Base-by-base conservation (phyloP, 2,888 invertebrate genomes). In the Pyrrhosoma nymphula region DNA sequence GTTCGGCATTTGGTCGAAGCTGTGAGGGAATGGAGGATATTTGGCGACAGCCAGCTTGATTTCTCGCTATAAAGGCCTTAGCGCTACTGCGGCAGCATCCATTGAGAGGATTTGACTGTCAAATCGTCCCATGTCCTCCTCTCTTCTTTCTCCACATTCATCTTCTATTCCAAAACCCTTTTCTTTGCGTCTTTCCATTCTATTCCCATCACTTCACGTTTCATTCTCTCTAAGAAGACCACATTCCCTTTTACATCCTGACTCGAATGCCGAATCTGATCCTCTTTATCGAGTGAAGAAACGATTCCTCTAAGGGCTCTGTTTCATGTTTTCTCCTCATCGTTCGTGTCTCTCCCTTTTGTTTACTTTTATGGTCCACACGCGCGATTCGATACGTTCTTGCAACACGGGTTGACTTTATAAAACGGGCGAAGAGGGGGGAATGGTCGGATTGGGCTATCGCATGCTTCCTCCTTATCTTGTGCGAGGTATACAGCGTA, bases 291-390 rank as follows among this genome's bases (percentile, higher is more conserved):
- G 35, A 82, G 35, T 35, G 82, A 82, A 26, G 35, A 30, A 82
- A 35, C 82, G 35, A 26, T 82, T 82, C 82, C 35, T 26, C 35
- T 16, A 2, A 47, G 35, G 26, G 35, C 82, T 35, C 35, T 12
- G 82, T 82, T 82, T 35, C 82, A 10, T 82, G 82, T 82, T 82
- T 82, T 82, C 82, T 82, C 82, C 82, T 35, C 82, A 82, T 82
- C 82, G 82, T 35, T 35, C 82, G 60, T 60, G 60, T 60, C 60
- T 60, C 60, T 16, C 35, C 30, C 26, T 82, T 82, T 18, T 82
- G 35, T 82, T 82, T 82, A 82, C 35, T 47, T 82, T 82, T 82
- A 82, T 35, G 82, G 82, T 82, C 12, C 82, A 82, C 35, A 82
- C 82, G 82, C 12, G 16, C 82, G 82, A 47, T 47, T 3, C 82